Evolutionary conservation across 1,140 invertebrate genomes (phyloP).

Genomic region (Zaprionus nigranus): DNA sequence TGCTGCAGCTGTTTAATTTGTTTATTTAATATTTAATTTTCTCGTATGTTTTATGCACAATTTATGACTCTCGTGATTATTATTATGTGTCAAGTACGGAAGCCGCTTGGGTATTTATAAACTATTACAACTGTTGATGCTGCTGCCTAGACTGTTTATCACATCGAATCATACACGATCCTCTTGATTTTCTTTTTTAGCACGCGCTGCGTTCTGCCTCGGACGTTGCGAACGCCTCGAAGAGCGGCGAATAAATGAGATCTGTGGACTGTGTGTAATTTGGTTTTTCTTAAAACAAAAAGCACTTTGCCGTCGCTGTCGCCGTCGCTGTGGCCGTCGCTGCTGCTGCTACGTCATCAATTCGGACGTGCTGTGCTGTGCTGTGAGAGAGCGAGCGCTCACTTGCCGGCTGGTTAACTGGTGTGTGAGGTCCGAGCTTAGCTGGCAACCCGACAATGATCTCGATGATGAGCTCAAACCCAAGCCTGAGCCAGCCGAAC

Average conservation of each 20-base stretch:
- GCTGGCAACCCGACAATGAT: constrained; percentile 57
- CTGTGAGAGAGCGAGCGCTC: constrained; percentile 51
- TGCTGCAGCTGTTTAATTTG: constrained; percentile 46
- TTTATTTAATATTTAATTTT: constrained; percentile 11
- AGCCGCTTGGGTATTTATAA: background rate
- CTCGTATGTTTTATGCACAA: constrained; percentile 34
- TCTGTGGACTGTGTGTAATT: constrained; percentile 79
- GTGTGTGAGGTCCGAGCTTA: constrained; percentile 64
- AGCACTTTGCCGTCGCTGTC: constrained; percentile 54
- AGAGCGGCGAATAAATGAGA: constrained; percentile 84
- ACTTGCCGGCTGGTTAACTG: constrained; percentile 44
- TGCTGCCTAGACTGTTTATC: background rate
- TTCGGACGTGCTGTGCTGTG: constrained; percentile 23
- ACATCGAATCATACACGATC: background rate
- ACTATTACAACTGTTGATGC: background rate
- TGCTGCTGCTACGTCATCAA: constrained; percentile 55
- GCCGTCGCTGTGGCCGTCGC: constrained; percentile 7
- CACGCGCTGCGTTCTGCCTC: constrained; percentile 42
- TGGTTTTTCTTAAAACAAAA: constrained; percentile 77
- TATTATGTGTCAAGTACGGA: constrained; percentile 42
- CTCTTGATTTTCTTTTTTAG: constrained; percentile 13
- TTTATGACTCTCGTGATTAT: constrained; percentile 51
- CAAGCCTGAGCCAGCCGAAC: background rate
- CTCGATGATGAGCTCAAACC: constrained; percentile 61
- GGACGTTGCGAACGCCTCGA: constrained; percentile 77